Base-by-base conservation (phyloP, 2,113 vertebrate genomes). In the Ancistrus triradiatus region DNA sequence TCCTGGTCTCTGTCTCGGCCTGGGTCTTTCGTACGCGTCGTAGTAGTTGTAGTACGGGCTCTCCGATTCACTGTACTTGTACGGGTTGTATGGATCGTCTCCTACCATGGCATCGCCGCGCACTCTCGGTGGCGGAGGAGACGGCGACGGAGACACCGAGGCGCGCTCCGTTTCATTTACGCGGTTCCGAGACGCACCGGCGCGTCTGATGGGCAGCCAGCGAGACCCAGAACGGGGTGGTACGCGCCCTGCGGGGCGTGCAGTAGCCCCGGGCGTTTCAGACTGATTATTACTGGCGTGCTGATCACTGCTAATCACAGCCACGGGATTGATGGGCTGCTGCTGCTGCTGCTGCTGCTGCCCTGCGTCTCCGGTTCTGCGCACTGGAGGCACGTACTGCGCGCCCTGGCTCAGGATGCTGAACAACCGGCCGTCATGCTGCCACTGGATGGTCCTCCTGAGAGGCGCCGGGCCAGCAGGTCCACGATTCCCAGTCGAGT, bases 31-130 rank as follows among this genome's bases (percentile, higher is more conserved):
- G 14, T 97, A 98, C 0, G 91, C 91, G 74, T 97, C 95, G 50
- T 97, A 90, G 74, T 95, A 86, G 75, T 98, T 98, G 81, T 98
- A 97, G 62, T 93, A 94, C 0, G 95, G 95, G 63, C 95, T 98
- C 74, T 95, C 94, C 69, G 86, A 82, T 43, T 97, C 93, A 0
- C 71, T 78, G 73, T 91, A 93, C 74, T 98, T 97, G 81, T 95
- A 95, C 0, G 92, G 92, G 72, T 92, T 91, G 72, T 93, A 93
- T 0, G 95, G 92, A 53, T 98, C 95, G 61, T 98, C 95, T 1
- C 90, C 94, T 40, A 89, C 84, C 95, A 98, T 98, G 77, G 80
- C 70, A 56, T 98, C 93, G 7, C 88, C 85, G 27, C 78, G 35
- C 82, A 63, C 71, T 67, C 66, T 63, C 46, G 53, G 51, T 60